phyloP scores from a whole-genome alignment of 2,113 vertebrate species.

The Ellobius talpinus region DNA sequence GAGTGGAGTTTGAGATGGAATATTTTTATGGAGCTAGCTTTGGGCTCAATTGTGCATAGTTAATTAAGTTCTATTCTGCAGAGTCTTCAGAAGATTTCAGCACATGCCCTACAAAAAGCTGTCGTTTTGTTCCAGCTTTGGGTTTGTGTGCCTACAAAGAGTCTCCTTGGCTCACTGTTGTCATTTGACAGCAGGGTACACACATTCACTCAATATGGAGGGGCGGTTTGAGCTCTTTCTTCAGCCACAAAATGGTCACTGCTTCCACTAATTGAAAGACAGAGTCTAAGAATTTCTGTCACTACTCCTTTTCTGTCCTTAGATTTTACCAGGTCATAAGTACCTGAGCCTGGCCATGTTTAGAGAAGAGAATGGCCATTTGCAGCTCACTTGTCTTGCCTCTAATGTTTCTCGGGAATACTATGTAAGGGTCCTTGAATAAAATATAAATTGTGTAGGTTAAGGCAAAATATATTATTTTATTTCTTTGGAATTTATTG shows the following conservation, averaged over 20 bases:
- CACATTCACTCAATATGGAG: neutral
- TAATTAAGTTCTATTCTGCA: neutral
- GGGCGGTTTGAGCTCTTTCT: neutral
- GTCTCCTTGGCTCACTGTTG: neutral
- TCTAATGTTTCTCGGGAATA: neutral
- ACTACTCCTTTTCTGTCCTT: neutral
- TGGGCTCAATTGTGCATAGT: neutral
- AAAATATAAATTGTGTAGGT: neutral
- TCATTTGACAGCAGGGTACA: neutral
- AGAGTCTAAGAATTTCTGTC: neutral
- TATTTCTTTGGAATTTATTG: neutral
- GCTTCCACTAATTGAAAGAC: neutral
- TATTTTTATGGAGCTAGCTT: conserved; percentile 3
- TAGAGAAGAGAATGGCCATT: neutral
- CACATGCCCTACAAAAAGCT: neutral
- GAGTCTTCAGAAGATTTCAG: neutral
- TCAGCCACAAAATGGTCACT: neutral
- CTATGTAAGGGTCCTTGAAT: neutral
- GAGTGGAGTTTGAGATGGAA: neutral
- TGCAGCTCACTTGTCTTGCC: neutral
- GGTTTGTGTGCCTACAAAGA: neutral
- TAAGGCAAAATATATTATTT: neutral
- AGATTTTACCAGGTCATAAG: neutral
- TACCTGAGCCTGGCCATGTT: neutral
- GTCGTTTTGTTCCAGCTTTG: neutral